Conservation (phyloP, 1,140 invertebrate species). For the Delia radicum region DNA sequence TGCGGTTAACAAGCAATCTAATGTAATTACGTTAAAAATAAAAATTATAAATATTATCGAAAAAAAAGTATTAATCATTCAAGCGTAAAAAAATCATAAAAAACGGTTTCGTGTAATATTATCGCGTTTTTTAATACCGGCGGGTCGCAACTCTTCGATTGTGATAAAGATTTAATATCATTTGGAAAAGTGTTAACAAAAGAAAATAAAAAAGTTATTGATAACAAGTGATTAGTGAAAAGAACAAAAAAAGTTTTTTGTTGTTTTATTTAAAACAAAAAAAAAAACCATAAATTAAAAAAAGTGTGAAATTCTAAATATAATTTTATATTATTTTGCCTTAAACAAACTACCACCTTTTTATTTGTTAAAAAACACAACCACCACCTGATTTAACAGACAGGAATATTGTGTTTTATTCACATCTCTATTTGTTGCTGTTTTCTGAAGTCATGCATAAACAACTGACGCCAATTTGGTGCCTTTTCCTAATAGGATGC, state of each 20-base stretch:
- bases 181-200: neutral
- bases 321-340: neutral
- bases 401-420: neutral
- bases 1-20: neutral
- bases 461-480: conserved; percentile 6
- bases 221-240: conserved; percentile 1
- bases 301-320: neutral
- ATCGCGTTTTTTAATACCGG: neutral
- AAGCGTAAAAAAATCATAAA: neutral
- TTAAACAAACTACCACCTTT: neutral
- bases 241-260: neutral
- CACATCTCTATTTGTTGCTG: neutral
- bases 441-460: conserved; percentile 9
- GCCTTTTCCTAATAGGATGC: neutral
- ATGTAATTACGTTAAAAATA: neutral
- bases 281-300: neutral
- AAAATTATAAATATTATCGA: too few relatives aligned
- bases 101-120: neutral
- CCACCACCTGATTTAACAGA: neutral
- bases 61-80: neutral
- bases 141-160: neutral
- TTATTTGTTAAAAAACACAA: neutral
- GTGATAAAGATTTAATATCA: neutral
- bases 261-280: neutral
- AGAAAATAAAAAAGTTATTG: neutral